Percentiles rank a stretch among this genome's conserved stretches.
Conservation (phyloP, 2,888 invertebrate genomes). For the Microctonus aethiopoides region DNA sequence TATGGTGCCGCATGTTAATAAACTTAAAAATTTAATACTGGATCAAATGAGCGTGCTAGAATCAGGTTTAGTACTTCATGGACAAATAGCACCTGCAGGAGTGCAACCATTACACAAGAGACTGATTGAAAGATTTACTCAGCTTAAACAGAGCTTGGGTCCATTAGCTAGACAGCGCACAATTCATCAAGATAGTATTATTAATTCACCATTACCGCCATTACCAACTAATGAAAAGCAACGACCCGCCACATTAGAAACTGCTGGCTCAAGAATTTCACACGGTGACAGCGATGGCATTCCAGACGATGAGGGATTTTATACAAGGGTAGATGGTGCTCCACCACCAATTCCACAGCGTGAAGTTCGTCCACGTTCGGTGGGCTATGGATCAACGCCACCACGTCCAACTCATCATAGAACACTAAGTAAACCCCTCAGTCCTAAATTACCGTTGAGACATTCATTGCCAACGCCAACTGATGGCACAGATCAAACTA, state of each 20-base stretch:
- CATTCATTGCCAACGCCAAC: slow-evolving; percentile 70
- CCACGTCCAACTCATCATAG: slow-evolving; percentile 66
- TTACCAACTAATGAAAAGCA: slow-evolving; percentile 72
- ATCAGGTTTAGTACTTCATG: slow-evolving; percentile 86
- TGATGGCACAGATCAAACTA: slow-evolving; percentile 65
- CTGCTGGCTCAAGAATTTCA: slow-evolving; percentile 54
- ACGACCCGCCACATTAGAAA: slow-evolving; percentile 59
- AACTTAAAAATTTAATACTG: slow-evolving; percentile 77
- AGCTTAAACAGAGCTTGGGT: slow-evolving; percentile 83
- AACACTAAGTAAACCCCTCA: slow-evolving; percentile 70
- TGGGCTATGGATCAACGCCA: slow-evolving; percentile 69
- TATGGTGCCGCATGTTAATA: slow-evolving; percentile 71
- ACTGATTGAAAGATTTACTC: slow-evolving; percentile 86
- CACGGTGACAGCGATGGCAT: slow-evolving; percentile 60
- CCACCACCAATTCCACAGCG: slow-evolving; percentile 73
- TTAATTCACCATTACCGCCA: slow-evolving; percentile 85
- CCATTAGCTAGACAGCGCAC: slow-evolving; percentile 68
- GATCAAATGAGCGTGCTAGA: slow-evolving; percentile 86
- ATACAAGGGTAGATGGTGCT: slow-evolving; percentile 60
- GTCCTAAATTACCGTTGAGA: slow-evolving; percentile 69
- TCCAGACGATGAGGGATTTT: slow-evolving; percentile 63
- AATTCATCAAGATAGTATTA: slow-evolving; percentile 81
- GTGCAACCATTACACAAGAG: slow-evolving; percentile 92
- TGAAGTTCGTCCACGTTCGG: slow-evolving; percentile 72
- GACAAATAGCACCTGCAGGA: slow-evolving; percentile 85